Evolutionary conservation across 2,888 invertebrate species (phyloP), one percentile per base, ranked within the genome.

Genomic region (Linnaemya tessellans): DNA sequence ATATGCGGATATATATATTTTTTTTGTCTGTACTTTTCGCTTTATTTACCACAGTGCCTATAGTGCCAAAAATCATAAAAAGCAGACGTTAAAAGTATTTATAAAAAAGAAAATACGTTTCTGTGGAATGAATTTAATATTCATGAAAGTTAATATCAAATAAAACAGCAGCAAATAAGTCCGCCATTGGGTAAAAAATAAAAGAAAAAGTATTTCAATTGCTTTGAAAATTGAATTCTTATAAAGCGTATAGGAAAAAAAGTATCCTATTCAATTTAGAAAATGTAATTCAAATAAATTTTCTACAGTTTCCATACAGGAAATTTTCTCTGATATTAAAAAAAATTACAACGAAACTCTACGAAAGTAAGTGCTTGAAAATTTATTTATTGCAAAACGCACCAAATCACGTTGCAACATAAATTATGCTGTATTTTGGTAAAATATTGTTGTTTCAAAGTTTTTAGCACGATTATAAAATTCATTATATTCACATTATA

Each of bases 401-500:
- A 71, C 13, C 22, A 38, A 68, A 54, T 54, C 51, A 54, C 68
- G 51, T 22, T 46, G 43, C 58, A 20, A 60, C 7, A 60, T 73
- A 51, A 64, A 22, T 62, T 64, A 51, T 64, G 51, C 30, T 75
- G 54, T 3, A 38, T 74, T 51, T 62, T 51, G 35, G 20, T n/a
- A 43, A 35, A 58, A 20, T 58, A 5, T 58, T 58, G 20, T 46
- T 58, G 38, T 70, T 54, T 22, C 11, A 35, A 30, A 58, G 18
- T 67, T 54, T 56, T 54, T 9, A n/a, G 10, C 18, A 43, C 22
- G 64, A 75, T 30, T 56, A 65, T 41, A 65, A 65, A 65, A 54
- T 65, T 65, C 41, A 41, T 75, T 64, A 75, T 41, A 74, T 73
- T 73, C 73, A 38, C 62, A 73, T 62, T 73, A 49, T 49, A 73